Evolutionary conservation across 2,797 vertebrate species (phyloP), one percentile per base, ranked within the genome.

Genomic region (Chaunax sp.): DNA sequence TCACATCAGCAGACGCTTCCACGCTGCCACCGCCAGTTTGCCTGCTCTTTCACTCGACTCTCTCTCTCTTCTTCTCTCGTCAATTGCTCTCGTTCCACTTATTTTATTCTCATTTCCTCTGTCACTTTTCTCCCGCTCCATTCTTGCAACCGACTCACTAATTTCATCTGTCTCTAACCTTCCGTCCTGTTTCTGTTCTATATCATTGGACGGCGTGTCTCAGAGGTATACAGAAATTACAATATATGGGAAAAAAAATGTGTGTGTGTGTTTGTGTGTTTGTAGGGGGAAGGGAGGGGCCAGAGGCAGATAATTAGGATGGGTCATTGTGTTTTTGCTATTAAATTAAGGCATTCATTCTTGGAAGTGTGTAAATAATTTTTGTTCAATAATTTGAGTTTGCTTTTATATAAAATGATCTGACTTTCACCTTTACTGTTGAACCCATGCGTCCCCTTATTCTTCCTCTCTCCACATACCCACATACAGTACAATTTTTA

Each of bases 1-100:
- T 88, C 87, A 75, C 77, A 89, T 86, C 85, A 81, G 76, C 61
- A 84, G 79, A 80, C 64, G 62, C 80, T 80, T 77, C 65, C 73
- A 72, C 66, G 43, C 51, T 37, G 46, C 64, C 59, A 40, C 64
- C 62, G 64, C 64, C 20, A 4, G 79, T 66, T 80, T 83, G 83
- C 77, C 86, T 51, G 71, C 78, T 81, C 81, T 73, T 78, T 81
- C 46, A 12, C 41, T 80, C 40, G 12, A 35, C 35, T 53, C 47
- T 44, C 33, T 41, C 26, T 50, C 71, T 45, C 51, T 25, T 38
- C 46, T 41, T 30, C 46, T 40, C 46, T 69, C 37, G 40, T 80
- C 85, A 81, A 80, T 88, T 84, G 79, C 82, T 53, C 68, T 76
- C 64, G 47, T 84, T 85, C 71, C 85, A 82, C 78, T 66, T 81